phyloP scores from a whole-genome alignment of 2,888 invertebrate genomes.

The Pantelozetes paolii region DNA sequence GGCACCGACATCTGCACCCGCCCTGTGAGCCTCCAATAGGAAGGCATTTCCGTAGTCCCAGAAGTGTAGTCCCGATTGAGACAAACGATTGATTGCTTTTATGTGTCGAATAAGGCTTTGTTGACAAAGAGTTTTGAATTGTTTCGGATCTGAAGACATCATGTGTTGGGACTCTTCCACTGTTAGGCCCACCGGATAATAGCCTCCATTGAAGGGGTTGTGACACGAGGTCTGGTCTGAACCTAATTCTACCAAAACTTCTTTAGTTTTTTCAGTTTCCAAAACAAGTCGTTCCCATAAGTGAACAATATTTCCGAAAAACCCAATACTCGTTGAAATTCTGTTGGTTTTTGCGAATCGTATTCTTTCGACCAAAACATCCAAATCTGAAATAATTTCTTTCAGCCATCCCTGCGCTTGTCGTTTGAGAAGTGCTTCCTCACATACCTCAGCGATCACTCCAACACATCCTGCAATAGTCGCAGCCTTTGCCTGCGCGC shows the following conservation, averaged over 20 bases:
- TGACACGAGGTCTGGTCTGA: slow-evolving; percentile 63
- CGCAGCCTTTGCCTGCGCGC: slow-evolving; percentile 63
- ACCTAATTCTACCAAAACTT: slow-evolving; percentile 60
- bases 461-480: slow-evolving; percentile 61
- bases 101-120: slow-evolving; percentile 59
- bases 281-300: slow-evolving; percentile 58
- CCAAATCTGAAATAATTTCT: slow-evolving; percentile 56
- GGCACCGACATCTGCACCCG: slow-evolving; percentile 57
- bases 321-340: slow-evolving; percentile 58
- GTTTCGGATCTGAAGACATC: slow-evolving; percentile 56
- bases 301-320: slow-evolving; percentile 59
- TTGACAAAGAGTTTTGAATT: slow-evolving; percentile 58
- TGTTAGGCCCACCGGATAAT: slow-evolving; percentile 58
- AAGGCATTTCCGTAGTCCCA: slow-evolving; percentile 66
- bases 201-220: slow-evolving; percentile 61
- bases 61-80: slow-evolving; percentile 58
- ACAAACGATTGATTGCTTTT: slow-evolving; percentile 58
- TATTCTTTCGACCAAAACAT: slow-evolving; percentile 54
- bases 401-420: slow-evolving; percentile 61
- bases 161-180: slow-evolving; percentile 56
- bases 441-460: slow-evolving; percentile 60
- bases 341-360: slow-evolving; percentile 50
- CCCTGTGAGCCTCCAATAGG: slow-evolving; percentile 59
- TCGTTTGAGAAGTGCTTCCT: slow-evolving; percentile 58
- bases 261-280: slow-evolving; percentile 56